A percentile compares a stretch with the other conserved stretches of the same genome.
Evolutionary conservation across 2,797 vertebrate species (phyloP).

Genomic region (Takifugu rubripes): DNA sequence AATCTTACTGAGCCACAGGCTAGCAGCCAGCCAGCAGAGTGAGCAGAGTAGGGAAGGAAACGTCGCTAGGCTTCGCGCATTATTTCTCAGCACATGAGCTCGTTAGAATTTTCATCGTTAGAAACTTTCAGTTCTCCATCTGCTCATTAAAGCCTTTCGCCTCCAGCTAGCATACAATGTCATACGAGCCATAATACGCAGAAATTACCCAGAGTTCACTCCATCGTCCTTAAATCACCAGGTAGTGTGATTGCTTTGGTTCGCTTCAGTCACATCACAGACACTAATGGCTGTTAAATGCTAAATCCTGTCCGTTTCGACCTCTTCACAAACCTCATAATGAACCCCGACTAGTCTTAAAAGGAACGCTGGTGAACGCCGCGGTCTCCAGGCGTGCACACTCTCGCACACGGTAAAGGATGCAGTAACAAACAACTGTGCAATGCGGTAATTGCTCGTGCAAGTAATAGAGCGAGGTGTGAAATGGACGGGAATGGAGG

Average conservation of each 20-base stretch:
- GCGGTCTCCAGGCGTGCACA: background rate
- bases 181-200: constrained; percentile 17
- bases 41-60: constrained; percentile 6
- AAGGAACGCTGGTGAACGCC: constrained; percentile 18
- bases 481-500: constrained; percentile 60
- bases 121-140: background rate
- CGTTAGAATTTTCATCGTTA: background rate
- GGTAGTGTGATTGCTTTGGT: constrained; percentile 36
- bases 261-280: constrained; percentile 58
- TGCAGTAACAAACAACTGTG: constrained; percentile 36
- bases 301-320: constrained; percentile 45
- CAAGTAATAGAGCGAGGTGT: constrained; percentile 57
- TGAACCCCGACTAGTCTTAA: constrained; percentile 40
- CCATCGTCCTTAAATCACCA: constrained; percentile 28
- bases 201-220: constrained; percentile 16
- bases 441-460: constrained; percentile 54
- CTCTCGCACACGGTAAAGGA: constrained; percentile 6
- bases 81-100: constrained; percentile 8
- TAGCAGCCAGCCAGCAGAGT: constrained; percentile 34
- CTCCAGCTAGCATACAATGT: constrained; percentile 13
- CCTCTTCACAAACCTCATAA: constrained; percentile 48
- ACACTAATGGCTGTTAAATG: constrained; percentile 49
- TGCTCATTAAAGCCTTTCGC: constrained; percentile 12
- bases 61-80: constrained; percentile 6
- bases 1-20: constrained; percentile 66